phyloP scores from a whole-genome alignment of 1,140 invertebrate species.

The Trichonephila clavata region DNA sequence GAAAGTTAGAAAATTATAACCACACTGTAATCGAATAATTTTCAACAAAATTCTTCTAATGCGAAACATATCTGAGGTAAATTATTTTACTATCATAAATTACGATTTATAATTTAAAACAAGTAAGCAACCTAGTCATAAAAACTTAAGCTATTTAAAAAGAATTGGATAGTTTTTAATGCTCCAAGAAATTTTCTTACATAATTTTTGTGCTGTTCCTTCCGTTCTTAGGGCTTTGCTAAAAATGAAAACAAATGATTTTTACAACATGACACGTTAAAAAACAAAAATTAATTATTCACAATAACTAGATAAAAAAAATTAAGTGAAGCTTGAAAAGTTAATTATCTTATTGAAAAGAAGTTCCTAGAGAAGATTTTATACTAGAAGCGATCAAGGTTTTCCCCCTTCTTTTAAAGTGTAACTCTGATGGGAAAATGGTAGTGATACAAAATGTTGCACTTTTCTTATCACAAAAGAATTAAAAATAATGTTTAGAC shows the following conservation, averaged over 20 bases:
- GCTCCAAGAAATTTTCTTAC: no score
- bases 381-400: neutral
- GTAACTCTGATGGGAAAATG: neutral
- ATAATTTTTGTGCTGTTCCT: neutral
- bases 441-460: neutral
- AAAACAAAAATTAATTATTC: constrained; percentile 3
- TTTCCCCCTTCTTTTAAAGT: neutral
- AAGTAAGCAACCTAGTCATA: no score
- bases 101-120: no score
- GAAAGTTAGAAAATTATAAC: no score
- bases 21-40: no score
- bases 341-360: neutral
- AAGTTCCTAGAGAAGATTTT: neutral
- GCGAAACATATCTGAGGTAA: no score
- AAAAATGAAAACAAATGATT: neutral
- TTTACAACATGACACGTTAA: neutral
- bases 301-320: neutral
- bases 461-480: neutral
- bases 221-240: neutral
- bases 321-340: constrained; percentile 1
- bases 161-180: no score
- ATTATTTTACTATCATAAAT: no score
- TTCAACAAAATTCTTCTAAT: no score
- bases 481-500: neutral
- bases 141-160: no score